Percentiles rank a stretch among this genome's conserved stretches.
phyloP scores from a whole-genome alignment of 2,113 vertebrate species.

The Pelodiscus sinensis region DNA sequence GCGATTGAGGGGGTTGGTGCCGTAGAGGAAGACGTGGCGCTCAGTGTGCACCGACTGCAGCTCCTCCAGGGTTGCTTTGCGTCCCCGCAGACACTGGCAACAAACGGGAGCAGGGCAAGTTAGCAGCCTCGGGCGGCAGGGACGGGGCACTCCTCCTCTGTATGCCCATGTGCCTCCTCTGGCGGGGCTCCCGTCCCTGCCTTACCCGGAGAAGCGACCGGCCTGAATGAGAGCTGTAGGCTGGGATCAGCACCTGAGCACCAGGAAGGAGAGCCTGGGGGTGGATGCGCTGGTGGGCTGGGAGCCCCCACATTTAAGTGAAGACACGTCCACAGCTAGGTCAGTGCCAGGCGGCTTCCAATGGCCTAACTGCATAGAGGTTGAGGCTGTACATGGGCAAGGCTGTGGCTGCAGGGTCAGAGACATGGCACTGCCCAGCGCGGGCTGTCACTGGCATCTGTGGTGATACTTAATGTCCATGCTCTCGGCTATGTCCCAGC shows the following conservation, averaged over 20 bases:
- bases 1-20: conserved; percentile 88
- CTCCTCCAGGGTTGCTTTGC: conserved; percentile 89
- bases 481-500: too few species aligned
- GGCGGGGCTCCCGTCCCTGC: not conserved
- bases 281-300: not conserved
- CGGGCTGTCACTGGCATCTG: too few species aligned
- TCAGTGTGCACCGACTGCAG: conserved; percentile 89
- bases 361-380: too few species aligned
- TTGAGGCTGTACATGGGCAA: too few species aligned
- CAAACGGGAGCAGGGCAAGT: not conserved
- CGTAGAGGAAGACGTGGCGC: conserved; percentile 86
- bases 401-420: too few species aligned
- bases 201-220: not conserved
- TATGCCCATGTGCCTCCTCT: too few species aligned
- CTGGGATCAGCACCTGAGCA: not conserved
- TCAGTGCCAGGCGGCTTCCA: too few species aligned
- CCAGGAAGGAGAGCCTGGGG: not conserved
- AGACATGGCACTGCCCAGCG: too few species aligned
- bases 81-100: conserved; percentile 84
- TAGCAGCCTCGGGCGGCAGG: not conserved
- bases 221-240: not conserved
- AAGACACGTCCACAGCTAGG: too few species aligned
- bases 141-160: too few species aligned
- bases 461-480: too few species aligned
- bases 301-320: not conserved